Conservation (phyloP, 2,113 vertebrate species). For the Heliornis fulica region DNA sequence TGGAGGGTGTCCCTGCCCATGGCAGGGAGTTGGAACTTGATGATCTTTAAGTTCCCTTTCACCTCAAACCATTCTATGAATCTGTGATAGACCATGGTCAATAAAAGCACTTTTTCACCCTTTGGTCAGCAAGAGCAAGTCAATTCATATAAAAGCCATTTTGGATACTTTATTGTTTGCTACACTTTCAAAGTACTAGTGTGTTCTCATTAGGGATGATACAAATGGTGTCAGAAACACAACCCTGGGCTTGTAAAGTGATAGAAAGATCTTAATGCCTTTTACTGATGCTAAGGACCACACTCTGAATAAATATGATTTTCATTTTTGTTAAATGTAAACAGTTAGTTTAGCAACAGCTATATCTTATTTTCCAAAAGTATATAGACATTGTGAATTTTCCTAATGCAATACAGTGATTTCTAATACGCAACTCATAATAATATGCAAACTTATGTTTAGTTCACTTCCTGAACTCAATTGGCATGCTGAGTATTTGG, state of each 20-base stretch:
- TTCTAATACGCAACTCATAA: slow-evolving; percentile 36
- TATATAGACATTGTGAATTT: not conserved
- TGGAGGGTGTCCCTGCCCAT: too few relatives aligned
- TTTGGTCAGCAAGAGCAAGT: not conserved
- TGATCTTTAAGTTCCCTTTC: too few relatives aligned
- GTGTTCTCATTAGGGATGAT: not conserved
- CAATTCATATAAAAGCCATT: not conserved
- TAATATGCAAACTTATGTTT: slow-evolving; percentile 40
- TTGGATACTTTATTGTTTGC: not conserved
- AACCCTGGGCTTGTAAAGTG: not conserved
- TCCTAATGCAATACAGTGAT: not conserved
- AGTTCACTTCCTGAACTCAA: slow-evolving; percentile 50
- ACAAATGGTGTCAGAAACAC: not conserved
- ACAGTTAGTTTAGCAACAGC: not conserved
- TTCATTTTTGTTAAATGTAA: not conserved
- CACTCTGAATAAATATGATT: not conserved
- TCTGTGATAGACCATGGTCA: too few relatives aligned
- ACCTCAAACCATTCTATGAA: too few relatives aligned
- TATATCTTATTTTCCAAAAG: not conserved
- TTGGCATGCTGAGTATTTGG: slow-evolving; percentile 43
- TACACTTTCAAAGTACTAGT: not conserved
- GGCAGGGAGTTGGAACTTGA: too few relatives aligned
- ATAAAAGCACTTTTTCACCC: not conserved
- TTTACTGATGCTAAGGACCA: not conserved
- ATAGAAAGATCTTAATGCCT: not conserved